Conservation (phyloP, 2,888 invertebrate genomes). For the Limnephilus auricula region DNA sequence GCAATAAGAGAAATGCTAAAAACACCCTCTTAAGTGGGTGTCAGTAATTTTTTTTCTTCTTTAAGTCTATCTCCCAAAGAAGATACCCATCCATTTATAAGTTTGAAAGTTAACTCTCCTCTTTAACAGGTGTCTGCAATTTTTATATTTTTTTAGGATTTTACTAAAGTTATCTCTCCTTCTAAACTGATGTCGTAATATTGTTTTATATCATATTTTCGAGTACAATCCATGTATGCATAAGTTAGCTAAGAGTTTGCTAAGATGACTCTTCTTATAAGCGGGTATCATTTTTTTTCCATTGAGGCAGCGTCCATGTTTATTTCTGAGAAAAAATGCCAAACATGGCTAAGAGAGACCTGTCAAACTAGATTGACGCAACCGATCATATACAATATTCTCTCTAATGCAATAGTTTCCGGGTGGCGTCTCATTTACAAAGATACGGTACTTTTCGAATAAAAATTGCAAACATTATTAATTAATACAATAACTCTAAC, state of each 20-base stretch:
- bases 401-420: background rate
- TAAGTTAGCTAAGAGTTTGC: background rate
- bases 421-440: background rate
- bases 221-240: background rate
- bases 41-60: background rate
- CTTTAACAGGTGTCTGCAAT: no score
- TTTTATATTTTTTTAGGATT: no score
- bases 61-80: background rate
- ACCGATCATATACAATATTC: background rate
- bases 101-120: background rate
- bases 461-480: background rate
- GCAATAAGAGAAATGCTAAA: no score
- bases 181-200: background rate
- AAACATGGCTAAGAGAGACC: background rate
- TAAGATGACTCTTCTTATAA: background rate
- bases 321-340: background rate
- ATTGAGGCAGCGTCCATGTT: background rate
- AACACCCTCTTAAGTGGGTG: background rate
- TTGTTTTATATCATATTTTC: background rate
- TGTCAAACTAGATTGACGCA: slow-evolving; percentile 2
- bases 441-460: background rate
- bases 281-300: background rate
- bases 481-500: no score
- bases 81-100: background rate
- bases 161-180: background rate